These are phyloP conservation scores for Karalla daura DNA, from an alignment of 2,797 vertebrate genomes.

Conservation along the genomic window DNA sequence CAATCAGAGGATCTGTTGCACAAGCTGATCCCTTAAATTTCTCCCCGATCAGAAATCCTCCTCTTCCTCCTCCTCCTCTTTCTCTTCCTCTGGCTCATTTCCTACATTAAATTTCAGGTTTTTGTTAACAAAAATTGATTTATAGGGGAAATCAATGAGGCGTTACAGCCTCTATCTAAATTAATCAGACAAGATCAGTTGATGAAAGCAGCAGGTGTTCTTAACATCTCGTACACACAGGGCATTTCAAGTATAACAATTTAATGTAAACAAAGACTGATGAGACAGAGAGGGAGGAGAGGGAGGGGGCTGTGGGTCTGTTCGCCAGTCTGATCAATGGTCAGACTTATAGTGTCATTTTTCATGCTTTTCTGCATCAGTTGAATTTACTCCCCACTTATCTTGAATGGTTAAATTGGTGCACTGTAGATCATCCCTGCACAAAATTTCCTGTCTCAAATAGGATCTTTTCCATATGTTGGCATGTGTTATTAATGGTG, in stretches of 20 bases:
- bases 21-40: conserved; percentile 4
- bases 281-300: conserved; percentile 38
- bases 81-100: conserved; percentile 12
- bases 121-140: conserved; percentile 45
- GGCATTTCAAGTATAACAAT: conserved; percentile 88
- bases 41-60: too few species aligned
- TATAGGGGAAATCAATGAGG: conserved; percentile 40
- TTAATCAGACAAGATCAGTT: conserved; percentile 45
- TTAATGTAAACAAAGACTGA: conserved; percentile 87
- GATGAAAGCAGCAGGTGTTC: conserved; percentile 59
- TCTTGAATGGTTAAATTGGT: conserved; percentile 74
- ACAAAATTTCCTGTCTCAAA: conserved; percentile 63
- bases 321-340: conserved; percentile 53
- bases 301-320: conserved; percentile 2
- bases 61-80: too few species aligned
- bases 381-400: conserved; percentile 75
- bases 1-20: not conserved
- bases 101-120: conserved; percentile 18
- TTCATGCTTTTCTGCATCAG: conserved; percentile 70
- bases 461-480: conserved; percentile 60
- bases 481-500: conserved; percentile 63
- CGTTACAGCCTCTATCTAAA: conserved; percentile 42
- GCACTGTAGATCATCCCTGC: conserved; percentile 70
- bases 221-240: conserved; percentile 53
- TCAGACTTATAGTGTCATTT: conserved; percentile 63